Conservation (phyloP, 2,797 vertebrate species). For the Macroramphosus scolopax region DNA sequence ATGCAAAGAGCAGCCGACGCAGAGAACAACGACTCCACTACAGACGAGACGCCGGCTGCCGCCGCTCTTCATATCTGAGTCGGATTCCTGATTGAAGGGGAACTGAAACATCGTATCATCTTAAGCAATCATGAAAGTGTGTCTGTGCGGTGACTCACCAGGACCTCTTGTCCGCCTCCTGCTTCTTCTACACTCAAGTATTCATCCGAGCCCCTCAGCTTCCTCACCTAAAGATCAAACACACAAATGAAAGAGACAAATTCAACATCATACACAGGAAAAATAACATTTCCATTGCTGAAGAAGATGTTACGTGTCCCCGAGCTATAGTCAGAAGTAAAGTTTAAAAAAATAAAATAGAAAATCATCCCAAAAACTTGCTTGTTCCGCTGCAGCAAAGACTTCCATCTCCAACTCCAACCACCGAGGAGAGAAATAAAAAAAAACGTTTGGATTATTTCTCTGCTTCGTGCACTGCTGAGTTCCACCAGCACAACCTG, state of each 20-base stretch:
- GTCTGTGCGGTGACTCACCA: conserved; percentile 61
- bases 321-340: too few relatives aligned
- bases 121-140: background rate
- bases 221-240: conserved; percentile 66
- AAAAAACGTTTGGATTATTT: conserved; percentile 31
- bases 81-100: background rate
- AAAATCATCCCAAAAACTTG: background rate
- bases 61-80: too few relatives aligned
- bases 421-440: conserved; percentile 23
- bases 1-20: background rate
- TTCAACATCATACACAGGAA: background rate
- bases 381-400: conserved; percentile 3
- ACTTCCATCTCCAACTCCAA: conserved; percentile 10
- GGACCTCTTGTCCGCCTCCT: conserved; percentile 64
- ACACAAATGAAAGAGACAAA: background rate
- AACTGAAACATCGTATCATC: background rate
- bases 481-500: conserved; percentile 23
- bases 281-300: too few relatives aligned
- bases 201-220: conserved; percentile 76
- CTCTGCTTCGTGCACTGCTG: conserved; percentile 16
- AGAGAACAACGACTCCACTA: background rate
- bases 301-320: too few relatives aligned
- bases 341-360: background rate
- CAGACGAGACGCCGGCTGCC: conserved; percentile 3
- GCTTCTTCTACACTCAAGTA: conserved; percentile 72